phyloP scores from a whole-genome alignment of 2,113 vertebrate species.

The Etheostoma cragini region DNA sequence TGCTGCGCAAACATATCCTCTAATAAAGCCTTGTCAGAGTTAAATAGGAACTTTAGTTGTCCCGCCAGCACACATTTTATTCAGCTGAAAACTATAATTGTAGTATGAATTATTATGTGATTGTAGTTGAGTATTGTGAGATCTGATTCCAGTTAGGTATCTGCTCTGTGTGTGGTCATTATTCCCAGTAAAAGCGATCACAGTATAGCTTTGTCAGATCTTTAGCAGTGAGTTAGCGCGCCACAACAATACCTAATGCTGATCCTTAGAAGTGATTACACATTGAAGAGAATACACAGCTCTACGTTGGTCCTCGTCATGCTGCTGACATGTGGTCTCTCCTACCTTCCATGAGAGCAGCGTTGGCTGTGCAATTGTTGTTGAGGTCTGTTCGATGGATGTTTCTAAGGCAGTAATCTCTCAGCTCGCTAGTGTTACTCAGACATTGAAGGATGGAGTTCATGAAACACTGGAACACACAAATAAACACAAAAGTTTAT shows the following conservation, averaged over 20 bases:
- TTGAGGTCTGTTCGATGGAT: conserved; percentile 89
- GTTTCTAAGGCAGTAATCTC: conserved; percentile 94
- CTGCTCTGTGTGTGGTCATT: background rate
- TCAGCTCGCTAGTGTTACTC: conserved; percentile 94
- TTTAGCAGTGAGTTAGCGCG: background rate
- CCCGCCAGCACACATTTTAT: background rate
- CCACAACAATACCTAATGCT: background rate
- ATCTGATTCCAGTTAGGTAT: background rate
- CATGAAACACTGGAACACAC: conserved; percentile 92
- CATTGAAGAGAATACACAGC: too few relatives aligned
- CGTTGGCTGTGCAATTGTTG: conserved; percentile 85
- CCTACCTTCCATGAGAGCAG: conserved; percentile 91
- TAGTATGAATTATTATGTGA: too few relatives aligned
- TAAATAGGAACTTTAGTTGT: background rate
- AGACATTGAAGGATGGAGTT: conserved; percentile 98
- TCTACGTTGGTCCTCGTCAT: too few relatives aligned
- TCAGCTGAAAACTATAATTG: background rate
- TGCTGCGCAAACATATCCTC: background rate
- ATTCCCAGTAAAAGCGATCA: background rate
- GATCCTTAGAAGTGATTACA: conserved; percentile 8
- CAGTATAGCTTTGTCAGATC: background rate
- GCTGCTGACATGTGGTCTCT: background rate
- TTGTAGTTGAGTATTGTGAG: too few relatives aligned
- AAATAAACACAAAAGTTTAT: background rate
- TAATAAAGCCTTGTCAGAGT: background rate